Evolutionary conservation across 1,140 invertebrate genomes (phyloP).

Genomic region (Platorchestia sp.): DNA sequence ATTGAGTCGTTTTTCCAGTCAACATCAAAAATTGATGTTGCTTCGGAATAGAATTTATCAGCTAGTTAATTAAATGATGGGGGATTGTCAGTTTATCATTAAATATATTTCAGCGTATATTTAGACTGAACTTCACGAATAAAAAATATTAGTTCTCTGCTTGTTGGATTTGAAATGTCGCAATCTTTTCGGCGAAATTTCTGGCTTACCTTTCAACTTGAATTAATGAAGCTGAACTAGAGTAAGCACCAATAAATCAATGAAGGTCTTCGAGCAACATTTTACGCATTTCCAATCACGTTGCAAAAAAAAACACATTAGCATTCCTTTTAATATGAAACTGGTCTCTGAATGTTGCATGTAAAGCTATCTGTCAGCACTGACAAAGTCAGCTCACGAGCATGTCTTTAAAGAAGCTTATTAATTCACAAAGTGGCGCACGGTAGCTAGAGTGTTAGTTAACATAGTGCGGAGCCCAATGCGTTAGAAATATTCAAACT

Average conservation of each 20-base stretch:
- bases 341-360: not conserved
- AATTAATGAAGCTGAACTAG: not conserved
- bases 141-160: not conserved
- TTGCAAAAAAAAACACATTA: not conserved
- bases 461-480: too few relatives aligned
- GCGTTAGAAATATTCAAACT: too few relatives aligned
- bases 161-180: not conserved
- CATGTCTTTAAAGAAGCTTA: not conserved
- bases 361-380: not conserved
- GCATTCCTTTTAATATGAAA: not conserved
- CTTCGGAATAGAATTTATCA: not conserved
- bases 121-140: not conserved
- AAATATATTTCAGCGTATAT: not conserved
- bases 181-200: not conserved
- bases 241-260: not conserved
- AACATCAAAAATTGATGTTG: not conserved
- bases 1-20: not conserved
- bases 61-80: not conserved
- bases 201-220: not conserved
- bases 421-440: not conserved
- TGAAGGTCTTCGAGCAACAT: not conserved
- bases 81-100: not conserved
- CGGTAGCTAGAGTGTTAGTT: not conserved
- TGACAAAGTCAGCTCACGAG: not conserved
- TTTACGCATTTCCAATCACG: not conserved